Base-by-base conservation (phyloP, 2,888 invertebrate species). In the Mythimna albipuncta region DNA sequence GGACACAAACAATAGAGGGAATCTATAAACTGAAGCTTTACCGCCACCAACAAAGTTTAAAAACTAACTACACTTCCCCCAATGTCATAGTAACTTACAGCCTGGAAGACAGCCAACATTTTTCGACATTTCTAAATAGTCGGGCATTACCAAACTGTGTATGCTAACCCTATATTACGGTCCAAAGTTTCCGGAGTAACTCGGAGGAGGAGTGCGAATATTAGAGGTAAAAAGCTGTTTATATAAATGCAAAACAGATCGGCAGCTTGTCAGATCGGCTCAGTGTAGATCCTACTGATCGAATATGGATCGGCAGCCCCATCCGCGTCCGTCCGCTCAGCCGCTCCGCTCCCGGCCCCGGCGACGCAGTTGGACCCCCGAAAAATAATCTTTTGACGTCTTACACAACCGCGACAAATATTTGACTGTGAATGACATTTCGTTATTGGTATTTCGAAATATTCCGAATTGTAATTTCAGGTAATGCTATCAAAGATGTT, bases 181-280 rank as follows among this genome's bases (percentile, higher is more conserved):
- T 61, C 63, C 26, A 69, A 80, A 80, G 72, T 83, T 87, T 68
- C 65, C 55, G 58, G 59, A 77, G 67, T 88, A 89, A 90, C 91
- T 87, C 81, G 82, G 32, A 87, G 85, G 87, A 88, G 87, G 84
- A 92, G 89, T 91, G 75, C 79, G 81, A 72, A 93, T 93, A 94
- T 94, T 93, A 93, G 91, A 94, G 93, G 93, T 94, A 91, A 88
- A 92, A 92, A 93, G 93, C 93, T 96, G 95, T 96, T 96, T 96
- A 96, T 96, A 95, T 96, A 96, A 95, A 96, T 96, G 96, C 96
- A 96, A 96, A 96, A 93, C 94, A 96, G 96, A 93, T 95, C 95
- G 94, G 93, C 93, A 93, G 94, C 95, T 95, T 96, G 96, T 96
- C 96, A 95, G 94, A 93, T 95, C 94, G 94, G 93, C 94, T 96